phyloP scores from a whole-genome alignment of 1,140 invertebrate species.

The Drosophila nannoptera region DNA sequence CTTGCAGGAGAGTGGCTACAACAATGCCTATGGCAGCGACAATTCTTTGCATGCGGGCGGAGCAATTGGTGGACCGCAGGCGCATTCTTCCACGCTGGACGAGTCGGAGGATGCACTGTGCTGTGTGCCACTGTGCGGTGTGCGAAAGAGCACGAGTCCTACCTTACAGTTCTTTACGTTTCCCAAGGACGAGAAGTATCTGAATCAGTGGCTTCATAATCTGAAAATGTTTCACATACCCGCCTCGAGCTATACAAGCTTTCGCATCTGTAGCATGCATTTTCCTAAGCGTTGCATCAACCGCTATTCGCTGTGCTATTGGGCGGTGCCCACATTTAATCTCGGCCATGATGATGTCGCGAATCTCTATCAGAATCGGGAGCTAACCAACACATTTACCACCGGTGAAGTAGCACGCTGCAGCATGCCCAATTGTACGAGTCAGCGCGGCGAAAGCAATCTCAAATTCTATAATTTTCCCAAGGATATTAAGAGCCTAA shows the following conservation, averaged over 20 bases:
- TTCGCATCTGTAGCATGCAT: conserved; percentile 74
- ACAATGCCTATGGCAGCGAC: conserved; percentile 57
- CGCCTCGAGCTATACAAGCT: conserved; percentile 57
- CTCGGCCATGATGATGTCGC: conserved; percentile 74
- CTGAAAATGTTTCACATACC: conserved; percentile 73
- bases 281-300: conserved; percentile 76
- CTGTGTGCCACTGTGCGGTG: conserved; percentile 71
- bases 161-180: conserved; percentile 74
- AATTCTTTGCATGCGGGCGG: conserved; percentile 42
- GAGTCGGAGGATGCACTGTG: conserved; percentile 71
- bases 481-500: conserved; percentile 73
- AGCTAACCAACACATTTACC: conserved; percentile 73
- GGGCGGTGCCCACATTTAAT: conserved; percentile 76
- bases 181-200: conserved; percentile 73
- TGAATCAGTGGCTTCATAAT: conserved; percentile 74
- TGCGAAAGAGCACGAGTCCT: conserved; percentile 70
- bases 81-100: conserved; percentile 65
- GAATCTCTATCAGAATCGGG: conserved; percentile 75
- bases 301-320: conserved; percentile 73
- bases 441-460: conserved; percentile 71
- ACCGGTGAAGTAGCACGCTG: conserved; percentile 69
- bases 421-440: conserved; percentile 73
- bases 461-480: conserved; percentile 76
- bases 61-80: conserved; percentile 59
- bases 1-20: conserved; percentile 56